Evolutionary conservation across 2,888 invertebrate species (phyloP), one percentile per base, ranked within the genome.

Genomic region (Lasioglossum malachurum): DNA sequence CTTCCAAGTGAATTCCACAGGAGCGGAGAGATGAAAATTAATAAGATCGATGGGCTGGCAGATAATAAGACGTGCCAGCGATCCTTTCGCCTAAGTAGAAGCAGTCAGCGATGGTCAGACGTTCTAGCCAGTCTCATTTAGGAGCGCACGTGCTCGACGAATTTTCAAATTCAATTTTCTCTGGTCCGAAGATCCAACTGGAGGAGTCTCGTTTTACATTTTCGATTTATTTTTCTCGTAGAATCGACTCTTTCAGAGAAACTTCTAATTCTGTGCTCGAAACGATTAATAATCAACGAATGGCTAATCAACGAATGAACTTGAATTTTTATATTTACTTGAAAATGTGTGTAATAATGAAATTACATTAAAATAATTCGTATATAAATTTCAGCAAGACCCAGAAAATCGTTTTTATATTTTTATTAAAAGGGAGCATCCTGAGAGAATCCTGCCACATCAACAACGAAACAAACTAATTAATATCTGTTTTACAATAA

Each of bases 131-230:
- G 69, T 38, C 67, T n/a, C 35, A 38, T 69, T 12, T 41, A 12
- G 19, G 35, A 35, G 35, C 31, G 67, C 67, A 19, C 35, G 35
- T 67, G 67, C 35, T 67, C 67, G 67, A 16, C 67, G 67, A 67
- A 67, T 69, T 69, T 69, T 69, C 4, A 69, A 69, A 69, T 69
- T 69, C 23, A 69, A 38, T 69, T 69, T 69, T 19, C 38, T 38
- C 23, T 8, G 35, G 35, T 16, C 12, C 10, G 38, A 38, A 10
- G 7, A 31, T 67, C 19, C 7, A 31, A 31, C 16, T 2, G 67
- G 35, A 16, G 19, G 1, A 16, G 16, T 19, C 67, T 35, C 35
- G 2, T 35, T 67, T 67, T 35, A 35, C 67, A 67, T 31, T 67
- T 35, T 67, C 67, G 60, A 60, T 60, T 27, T 31, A 60, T 60